Evolutionary conservation across 2,888 invertebrate genomes (phyloP).

Genomic region (Ditula angustiorana): DNA sequence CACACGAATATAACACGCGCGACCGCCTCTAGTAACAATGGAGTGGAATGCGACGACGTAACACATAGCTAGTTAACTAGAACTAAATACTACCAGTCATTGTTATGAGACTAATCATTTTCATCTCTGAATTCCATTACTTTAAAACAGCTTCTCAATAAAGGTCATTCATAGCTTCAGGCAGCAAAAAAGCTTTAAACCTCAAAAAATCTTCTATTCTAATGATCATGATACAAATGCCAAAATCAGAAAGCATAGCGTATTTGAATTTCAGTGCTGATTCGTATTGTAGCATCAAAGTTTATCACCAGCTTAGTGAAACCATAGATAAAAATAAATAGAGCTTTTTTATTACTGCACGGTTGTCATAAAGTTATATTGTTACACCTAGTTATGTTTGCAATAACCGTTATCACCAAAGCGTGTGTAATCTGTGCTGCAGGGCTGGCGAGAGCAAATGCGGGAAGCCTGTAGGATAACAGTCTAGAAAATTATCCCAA

Average conservation of each 20-base stretch:
- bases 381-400: conserved; percentile 28
- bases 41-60: conserved; percentile 57
- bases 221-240: not conserved
- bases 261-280: not conserved
- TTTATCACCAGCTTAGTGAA: conserved; percentile 19
- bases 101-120: conserved; percentile 33
- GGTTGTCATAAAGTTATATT: conserved; percentile 19
- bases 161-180: conserved; percentile 3
- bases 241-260: not conserved
- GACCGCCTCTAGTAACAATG: conserved; percentile 52
- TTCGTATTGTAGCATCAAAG: not conserved
- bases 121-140: conserved; percentile 20
- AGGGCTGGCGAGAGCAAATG: conserved; percentile 15
- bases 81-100: conserved; percentile 35
- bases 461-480: not conserved
- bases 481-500: not conserved
- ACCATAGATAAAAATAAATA: conserved; percentile 12
- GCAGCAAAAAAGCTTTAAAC: too few relatives aligned
- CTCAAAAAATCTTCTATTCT: not conserved
- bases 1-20: conserved; percentile 38
- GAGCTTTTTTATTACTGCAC: conserved; percentile 5
- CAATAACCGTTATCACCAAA: conserved; percentile 32
- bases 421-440: conserved; percentile 14
- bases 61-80: conserved; percentile 43
- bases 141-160: not conserved